Evolutionary conservation across 2,113 vertebrate genomes (phyloP), one percentile per base, ranked within the genome.

Genomic region (Oncorhynchus tshawytscha): DNA sequence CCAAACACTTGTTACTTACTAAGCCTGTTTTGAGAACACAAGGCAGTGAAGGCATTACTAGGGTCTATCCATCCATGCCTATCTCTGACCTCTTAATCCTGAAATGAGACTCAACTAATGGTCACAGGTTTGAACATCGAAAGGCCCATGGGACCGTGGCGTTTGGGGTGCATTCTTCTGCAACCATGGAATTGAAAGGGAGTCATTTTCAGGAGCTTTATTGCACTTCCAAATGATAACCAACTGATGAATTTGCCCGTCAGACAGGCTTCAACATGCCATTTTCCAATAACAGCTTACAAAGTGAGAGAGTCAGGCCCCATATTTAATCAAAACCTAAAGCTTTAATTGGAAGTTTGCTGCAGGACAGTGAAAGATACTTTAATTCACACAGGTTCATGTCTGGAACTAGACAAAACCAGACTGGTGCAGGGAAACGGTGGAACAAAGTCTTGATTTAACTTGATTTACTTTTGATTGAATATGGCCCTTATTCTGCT

Each of bases 61-160:
- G 79, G 66, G 68, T 79, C 75, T 68, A 83, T 85, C 82, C 79
- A 82, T 69, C 20, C 39, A 48, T 75, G 68, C 71, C 74, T 67
- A 80, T 87, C 83, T 78, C 77, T 83, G 73, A 76, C 65, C 73
- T 77, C 72, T 77, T 85, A 86, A 87, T 91, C 84, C 76, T 79
- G 69, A 79, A 87, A 84, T 75, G 81, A 87, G 76, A 84, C 73
- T 78, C 25, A 45, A 78, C 67, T 72, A 81, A 70, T 70, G 84
- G 80, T 79, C 15, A 51, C 81, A 72, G 49, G 79, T 82, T 83
- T 64, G 20, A 85, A 86, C 81, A 84, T 91, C 84, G 86, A 88
- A 86, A 84, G 82, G 74, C 82, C 72, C 73, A 4, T 78, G 75
- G 83, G 82, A 74, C 59, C 71, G 75, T 72, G 76, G 74, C 34